phyloP scores from a whole-genome alignment of 2,888 invertebrate genomes.

The Agrotis puta region DNA sequence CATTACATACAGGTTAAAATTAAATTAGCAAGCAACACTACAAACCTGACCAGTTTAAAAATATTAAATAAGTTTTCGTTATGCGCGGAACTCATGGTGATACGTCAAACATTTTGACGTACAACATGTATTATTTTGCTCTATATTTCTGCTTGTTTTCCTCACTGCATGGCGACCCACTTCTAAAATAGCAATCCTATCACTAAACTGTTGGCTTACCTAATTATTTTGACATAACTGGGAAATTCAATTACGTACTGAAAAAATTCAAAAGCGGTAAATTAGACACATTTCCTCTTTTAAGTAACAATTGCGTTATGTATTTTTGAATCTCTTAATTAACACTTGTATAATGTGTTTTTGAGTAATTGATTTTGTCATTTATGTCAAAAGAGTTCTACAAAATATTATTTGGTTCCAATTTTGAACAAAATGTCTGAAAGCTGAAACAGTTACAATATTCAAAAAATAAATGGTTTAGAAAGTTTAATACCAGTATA shows the following conservation, averaged over 20 bases:
- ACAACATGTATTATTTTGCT: slow-evolving; percentile 34
- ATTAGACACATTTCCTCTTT: slow-evolving; percentile 18
- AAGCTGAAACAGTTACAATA: too few relatives aligned
- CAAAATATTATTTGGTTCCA: too few relatives aligned
- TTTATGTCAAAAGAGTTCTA: too few relatives aligned
- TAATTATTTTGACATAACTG: slow-evolving; percentile 10
- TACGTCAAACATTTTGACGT: slow-evolving; percentile 43
- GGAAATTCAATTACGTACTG: slow-evolving; percentile 29
- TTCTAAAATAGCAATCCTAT: slow-evolving; percentile 45
- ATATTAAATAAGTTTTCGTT: slow-evolving; percentile 9
- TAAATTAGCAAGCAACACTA: too few relatives aligned
- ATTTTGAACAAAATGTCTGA: too few relatives aligned
- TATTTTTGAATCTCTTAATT: background rate
- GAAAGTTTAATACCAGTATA: too few relatives aligned
- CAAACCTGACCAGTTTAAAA: too few relatives aligned
- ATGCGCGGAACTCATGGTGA: slow-evolving; percentile 2
- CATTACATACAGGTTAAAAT: too few relatives aligned
- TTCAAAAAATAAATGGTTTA: too few relatives aligned
- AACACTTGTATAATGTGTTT: too few relatives aligned
- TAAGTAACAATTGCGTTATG: background rate
- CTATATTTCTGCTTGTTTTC: slow-evolving; percentile 31
- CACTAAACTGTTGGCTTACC: slow-evolving; percentile 29
- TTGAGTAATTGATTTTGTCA: too few relatives aligned
- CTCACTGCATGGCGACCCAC: slow-evolving; percentile 30
- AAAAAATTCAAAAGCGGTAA: slow-evolving; percentile 3